A percentile compares a stretch with the other conserved stretches of the same genome.
Conservation (phyloP, 2,797 vertebrate species). For the Enteromius fasciolatus region DNA sequence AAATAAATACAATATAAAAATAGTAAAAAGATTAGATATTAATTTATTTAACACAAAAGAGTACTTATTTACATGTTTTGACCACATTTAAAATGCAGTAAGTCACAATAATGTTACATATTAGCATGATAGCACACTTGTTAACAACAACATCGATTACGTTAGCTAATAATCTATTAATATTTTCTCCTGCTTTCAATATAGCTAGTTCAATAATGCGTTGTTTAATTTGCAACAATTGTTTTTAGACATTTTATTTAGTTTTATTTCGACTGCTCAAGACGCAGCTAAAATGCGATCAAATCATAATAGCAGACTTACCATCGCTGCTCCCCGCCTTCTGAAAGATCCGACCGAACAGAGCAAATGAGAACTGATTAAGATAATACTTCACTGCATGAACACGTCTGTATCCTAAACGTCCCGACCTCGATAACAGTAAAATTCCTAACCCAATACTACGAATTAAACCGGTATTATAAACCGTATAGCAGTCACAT, state of each 20-base stretch:
- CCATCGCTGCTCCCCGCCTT: constrained; percentile 27
- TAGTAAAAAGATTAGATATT: neutral
- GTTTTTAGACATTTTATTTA: neutral
- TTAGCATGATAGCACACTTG: constrained; percentile 9
- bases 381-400: neutral
- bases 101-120: neutral
- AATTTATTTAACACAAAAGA: neutral
- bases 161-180: neutral
- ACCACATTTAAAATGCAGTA: neutral
- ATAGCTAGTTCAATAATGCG: neutral
- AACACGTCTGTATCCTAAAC: neutral
- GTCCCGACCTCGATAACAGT: neutral
- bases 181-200: neutral
- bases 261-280: neutral
- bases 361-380: neutral
- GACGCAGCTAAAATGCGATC: constrained; percentile 5
- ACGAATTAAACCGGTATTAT: neutral
- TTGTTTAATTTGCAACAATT: neutral
- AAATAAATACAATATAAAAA: neutral
- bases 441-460: neutral
- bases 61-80: neutral
- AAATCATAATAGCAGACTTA: constrained; percentile 24
- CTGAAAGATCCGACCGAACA: constrained; percentile 8
- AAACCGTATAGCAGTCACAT: neutral
- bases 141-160: neutral